Evolutionary conservation across 2,113 vertebrate species (phyloP).

Genomic region (Sceloporus tristichus): DNA sequence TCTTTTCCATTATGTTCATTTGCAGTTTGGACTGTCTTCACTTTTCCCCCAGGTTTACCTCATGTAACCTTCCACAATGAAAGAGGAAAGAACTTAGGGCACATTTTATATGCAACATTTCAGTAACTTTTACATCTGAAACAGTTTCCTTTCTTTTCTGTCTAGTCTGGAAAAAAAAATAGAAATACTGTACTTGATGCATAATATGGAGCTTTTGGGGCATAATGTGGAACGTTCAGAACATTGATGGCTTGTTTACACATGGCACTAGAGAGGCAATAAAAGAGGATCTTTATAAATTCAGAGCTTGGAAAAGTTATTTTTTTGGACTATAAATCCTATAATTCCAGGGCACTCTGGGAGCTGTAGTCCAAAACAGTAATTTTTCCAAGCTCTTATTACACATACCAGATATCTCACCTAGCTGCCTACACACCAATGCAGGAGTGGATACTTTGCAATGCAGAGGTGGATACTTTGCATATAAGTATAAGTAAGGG

Average conservation of each 20-base stretch:
- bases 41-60: not conserved
- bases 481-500: not conserved
- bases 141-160: not conserved
- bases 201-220: too few relatives aligned
- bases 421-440: not conserved
- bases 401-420: not conserved
- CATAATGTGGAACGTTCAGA: too few relatives aligned
- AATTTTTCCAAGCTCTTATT: not conserved
- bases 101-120: not conserved
- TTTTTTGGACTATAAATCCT: not conserved
- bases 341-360: not conserved
- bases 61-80: not conserved
- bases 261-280: not conserved
- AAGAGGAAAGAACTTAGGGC: not conserved
- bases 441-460: not conserved
- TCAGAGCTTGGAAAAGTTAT: not conserved
- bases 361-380: not conserved
- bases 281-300: not conserved
- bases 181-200: too few relatives aligned
- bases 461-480: not conserved
- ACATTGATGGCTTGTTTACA: not conserved
- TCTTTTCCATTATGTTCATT: conserved; percentile 13
- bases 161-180: too few relatives aligned
- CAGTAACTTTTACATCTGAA: not conserved
- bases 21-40: not conserved